A percentile compares a stretch with the other conserved stretches of the same genome.
phyloP scores from a whole-genome alignment of 2,888 invertebrate genomes.

The Yponomeuta plumbellus region DNA sequence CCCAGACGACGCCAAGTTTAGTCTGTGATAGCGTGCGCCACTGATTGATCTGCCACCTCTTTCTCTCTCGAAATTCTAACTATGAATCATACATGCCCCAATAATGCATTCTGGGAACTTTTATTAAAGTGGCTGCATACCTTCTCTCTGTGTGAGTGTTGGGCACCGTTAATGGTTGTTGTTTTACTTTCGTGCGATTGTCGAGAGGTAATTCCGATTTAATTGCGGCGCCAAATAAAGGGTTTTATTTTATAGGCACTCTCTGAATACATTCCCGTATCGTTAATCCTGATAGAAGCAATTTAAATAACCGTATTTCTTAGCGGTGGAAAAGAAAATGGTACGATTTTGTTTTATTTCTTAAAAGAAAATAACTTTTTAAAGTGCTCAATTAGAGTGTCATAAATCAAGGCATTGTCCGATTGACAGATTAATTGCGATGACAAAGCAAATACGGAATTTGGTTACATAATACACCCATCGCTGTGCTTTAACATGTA shows the following conservation, averaged over 20 bases:
- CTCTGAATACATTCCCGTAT: constrained; percentile 1
- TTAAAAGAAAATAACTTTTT: neutral
- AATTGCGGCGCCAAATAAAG: constrained; percentile 37
- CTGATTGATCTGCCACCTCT: constrained; percentile 18
- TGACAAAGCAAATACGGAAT: constrained; percentile 23
- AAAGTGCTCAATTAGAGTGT: neutral
- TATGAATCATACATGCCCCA: constrained; percentile 18
- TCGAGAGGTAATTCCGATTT: constrained; percentile 40
- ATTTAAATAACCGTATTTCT: neutral
- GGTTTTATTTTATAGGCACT: neutral
- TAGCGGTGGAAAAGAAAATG: neutral
- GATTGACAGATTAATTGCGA: constrained; percentile 23
- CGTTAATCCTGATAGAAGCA: neutral
- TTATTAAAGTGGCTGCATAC: constrained; percentile 27
- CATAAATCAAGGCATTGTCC: neutral
- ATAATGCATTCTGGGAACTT: constrained; percentile 47
- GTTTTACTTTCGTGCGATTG: constrained; percentile 46
- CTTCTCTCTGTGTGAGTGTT: constrained; percentile 36
- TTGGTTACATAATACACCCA: constrained; percentile 21
- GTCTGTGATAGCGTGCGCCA: too few relatives aligned
- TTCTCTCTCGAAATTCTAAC: constrained; percentile 4
- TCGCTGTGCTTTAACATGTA: neutral
- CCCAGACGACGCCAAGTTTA: too few relatives aligned
- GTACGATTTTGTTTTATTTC: neutral
- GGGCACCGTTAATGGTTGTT: constrained; percentile 56